A percentile compares a stretch with the other conserved stretches of the same genome.
phyloP scores from a whole-genome alignment of 2,113 vertebrate species.

The Notarius quadriscutis region DNA sequence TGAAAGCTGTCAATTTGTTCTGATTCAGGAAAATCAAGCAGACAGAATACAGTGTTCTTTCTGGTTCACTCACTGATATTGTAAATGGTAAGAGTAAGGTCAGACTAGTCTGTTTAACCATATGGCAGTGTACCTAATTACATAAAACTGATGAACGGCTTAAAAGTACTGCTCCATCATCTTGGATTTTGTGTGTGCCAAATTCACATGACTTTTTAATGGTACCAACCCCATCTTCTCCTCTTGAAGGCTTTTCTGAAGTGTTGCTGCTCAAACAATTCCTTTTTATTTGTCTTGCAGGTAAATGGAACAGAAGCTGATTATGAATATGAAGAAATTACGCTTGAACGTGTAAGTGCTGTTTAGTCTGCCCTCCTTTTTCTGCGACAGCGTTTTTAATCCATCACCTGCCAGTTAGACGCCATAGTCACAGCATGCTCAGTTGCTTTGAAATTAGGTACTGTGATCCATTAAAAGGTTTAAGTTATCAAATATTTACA shows the following conservation, averaged over 20 bases:
- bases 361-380: neutral
- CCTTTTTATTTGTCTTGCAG: conserved; percentile 61
- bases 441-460: neutral
- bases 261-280: neutral
- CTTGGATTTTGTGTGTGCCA: neutral
- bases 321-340: conserved; percentile 90
- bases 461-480: neutral
- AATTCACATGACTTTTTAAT: neutral
- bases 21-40: neutral
- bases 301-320: conserved; percentile 88
- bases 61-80: neutral
- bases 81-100: neutral
- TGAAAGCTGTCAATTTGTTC: neutral
- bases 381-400: conserved; percentile 27
- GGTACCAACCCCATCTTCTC: neutral
- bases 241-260: neutral
- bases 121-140: neutral
- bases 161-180: neutral
- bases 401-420: neutral
- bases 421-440: neutral
- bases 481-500: neutral
- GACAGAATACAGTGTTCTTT: neutral
- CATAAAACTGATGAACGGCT: neutral
- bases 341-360: conserved; percentile 83
- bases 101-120: neutral